Conservation (phyloP, 2,797 vertebrate genomes). For the Cichlasoma orientale region DNA sequence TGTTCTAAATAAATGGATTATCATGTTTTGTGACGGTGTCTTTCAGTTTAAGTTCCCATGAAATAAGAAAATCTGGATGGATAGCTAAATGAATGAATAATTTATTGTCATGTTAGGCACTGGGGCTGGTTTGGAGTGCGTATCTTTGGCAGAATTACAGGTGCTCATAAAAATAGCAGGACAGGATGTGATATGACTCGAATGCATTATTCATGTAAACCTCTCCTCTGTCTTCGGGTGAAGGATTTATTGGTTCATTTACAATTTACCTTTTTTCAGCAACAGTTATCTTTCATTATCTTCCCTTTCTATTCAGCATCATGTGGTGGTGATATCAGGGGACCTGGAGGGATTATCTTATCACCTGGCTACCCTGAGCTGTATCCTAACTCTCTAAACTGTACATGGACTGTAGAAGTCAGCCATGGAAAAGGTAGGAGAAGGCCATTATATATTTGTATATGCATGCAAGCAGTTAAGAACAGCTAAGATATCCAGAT, state of each 20-base stretch:
- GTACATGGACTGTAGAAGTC: conserved; percentile 98
- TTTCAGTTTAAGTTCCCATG: conserved; percentile 30
- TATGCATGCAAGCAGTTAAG: background rate
- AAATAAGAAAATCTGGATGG: conserved; percentile 31
- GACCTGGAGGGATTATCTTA: conserved; percentile 93
- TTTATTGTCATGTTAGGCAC: conserved; percentile 45
- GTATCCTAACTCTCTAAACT: conserved; percentile 97
- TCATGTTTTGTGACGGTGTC: conserved; percentile 22
- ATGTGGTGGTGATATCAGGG: conserved; percentile 95
- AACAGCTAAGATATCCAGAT: background rate
- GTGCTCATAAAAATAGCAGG: conserved; percentile 65
- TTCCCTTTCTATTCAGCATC: conserved; percentile 83
- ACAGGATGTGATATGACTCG: conserved; percentile 61
- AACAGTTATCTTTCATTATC: conserved; percentile 64
- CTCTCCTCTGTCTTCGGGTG: conserved; percentile 59
- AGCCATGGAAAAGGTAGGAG: conserved; percentile 90
- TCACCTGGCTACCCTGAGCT: conserved; percentile 97
- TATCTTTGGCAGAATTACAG: conserved; percentile 69
- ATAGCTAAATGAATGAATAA: conserved; percentile 56
- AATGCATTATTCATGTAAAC: conserved; percentile 72
- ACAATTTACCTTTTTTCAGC: conserved; percentile 34
- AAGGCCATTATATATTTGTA: background rate
- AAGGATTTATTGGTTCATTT: conserved; percentile 74
- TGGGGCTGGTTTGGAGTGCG: conserved; percentile 37
- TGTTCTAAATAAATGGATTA: conserved; percentile 20